A percentile compares a stretch with the other conserved stretches of the same genome.
phyloP scores from a whole-genome alignment of 2,797 vertebrate genomes.

The Capromys pilorides region DNA sequence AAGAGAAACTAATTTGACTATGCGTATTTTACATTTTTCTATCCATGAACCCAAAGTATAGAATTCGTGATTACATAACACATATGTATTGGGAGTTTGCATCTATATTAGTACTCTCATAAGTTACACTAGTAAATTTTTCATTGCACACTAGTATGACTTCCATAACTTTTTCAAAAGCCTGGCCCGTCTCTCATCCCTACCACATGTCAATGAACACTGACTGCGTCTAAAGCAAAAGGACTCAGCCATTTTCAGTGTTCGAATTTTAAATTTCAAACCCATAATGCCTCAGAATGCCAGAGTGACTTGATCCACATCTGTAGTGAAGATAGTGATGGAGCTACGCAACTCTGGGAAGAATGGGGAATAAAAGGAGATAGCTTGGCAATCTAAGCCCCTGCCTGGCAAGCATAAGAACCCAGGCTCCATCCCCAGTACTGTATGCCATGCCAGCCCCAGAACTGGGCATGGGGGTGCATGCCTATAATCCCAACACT shows the following conservation, averaged over 20 bases:
- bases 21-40: neutral
- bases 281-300: neutral
- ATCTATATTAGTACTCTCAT: neutral
- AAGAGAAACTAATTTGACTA: neutral
- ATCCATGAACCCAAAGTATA: neutral
- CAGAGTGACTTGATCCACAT: neutral
- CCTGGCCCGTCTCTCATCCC: neutral
- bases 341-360: neutral
- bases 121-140: neutral
- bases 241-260: neutral
- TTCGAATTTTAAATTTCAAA: neutral
- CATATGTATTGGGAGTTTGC: neutral
- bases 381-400: too few species aligned
- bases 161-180: conserved; percentile 40
- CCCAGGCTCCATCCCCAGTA: too few species aligned
- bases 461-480: too few species aligned
- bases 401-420: too few species aligned
- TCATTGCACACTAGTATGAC: neutral
- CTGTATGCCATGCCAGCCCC: too few species aligned
- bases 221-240: neutral
- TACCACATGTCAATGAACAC: neutral
- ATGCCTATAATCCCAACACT: too few species aligned
- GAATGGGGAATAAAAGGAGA: neutral
- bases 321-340: neutral
- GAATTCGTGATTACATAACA: neutral